Conservation (phyloP, 2,888 invertebrate species). For the Tipula confusa region DNA sequence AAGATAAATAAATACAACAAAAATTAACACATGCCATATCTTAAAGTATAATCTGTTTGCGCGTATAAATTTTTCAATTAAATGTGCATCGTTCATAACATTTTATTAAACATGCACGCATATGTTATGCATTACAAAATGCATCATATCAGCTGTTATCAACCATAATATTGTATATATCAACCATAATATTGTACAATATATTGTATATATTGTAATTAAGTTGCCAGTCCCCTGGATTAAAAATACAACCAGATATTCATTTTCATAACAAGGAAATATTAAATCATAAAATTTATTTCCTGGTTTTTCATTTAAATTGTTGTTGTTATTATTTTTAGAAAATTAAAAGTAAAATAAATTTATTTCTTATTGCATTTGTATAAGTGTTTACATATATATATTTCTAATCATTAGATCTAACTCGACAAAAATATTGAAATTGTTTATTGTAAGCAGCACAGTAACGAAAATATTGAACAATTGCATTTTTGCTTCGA, state of each 20-base stretch:
- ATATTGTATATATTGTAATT: too few relatives aligned
- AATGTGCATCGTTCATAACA: neutral
- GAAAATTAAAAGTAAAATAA: neutral
- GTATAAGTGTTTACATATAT: neutral
- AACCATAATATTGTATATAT: neutral
- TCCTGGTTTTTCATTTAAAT: neutral
- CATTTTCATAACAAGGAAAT: neutral
- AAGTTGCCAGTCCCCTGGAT: neutral
- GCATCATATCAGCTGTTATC: neutral
- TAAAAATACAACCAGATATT: neutral
- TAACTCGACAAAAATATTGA: neutral
- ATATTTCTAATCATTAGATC: neutral
- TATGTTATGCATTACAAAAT: neutral
- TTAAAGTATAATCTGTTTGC: neutral
- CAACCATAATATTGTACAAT: neutral
- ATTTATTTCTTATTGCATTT: too few relatives aligned
- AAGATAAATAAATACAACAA: too few relatives aligned
- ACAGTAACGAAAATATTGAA: neutral
- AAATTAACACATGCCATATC: constrained; percentile 6
- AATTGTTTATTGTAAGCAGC: too few relatives aligned
- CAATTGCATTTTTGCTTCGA: neutral
- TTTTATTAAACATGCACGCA: constrained; percentile 1
- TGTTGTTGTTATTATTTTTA: neutral
- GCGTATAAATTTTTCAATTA: neutral
- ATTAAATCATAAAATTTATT: constrained; percentile 14